These are phyloP conservation scores for Chymomyza caudatula DNA, from an alignment of 2,888 invertebrate genomes.

Conservation along the genomic window DNA sequence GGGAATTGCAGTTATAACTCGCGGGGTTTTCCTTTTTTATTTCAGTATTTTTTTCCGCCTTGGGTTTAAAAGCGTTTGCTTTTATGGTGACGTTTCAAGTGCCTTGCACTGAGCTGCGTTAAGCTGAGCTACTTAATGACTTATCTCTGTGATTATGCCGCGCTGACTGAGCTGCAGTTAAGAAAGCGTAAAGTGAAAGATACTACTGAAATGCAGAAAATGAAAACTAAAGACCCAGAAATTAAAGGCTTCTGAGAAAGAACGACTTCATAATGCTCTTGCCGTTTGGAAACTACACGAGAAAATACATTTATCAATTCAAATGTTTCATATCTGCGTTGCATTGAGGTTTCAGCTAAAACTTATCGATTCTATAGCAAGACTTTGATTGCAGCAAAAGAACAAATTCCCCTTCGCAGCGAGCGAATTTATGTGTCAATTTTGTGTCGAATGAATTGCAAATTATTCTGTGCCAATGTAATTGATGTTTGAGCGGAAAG, in stretches of 20 bases:
- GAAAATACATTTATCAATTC: too few relatives aligned
- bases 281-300: not conserved
- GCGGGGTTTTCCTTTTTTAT: too few relatives aligned
- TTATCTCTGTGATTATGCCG: conserved; percentile 60
- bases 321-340: too few relatives aligned
- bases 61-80: conserved; percentile 2
- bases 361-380: too few relatives aligned
- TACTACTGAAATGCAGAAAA: conserved; percentile 37
- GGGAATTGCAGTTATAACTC: not conserved
- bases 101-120: conserved; percentile 20
- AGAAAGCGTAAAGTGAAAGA: conserved; percentile 63
- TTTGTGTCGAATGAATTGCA: too few relatives aligned
- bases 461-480: too few relatives aligned
- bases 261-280: not conserved
- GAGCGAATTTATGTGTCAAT: too few relatives aligned
- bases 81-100: conserved; percentile 22
- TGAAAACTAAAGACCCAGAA: conserved; percentile 15
- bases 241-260: not conserved
- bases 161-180: conserved; percentile 49
- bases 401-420: too few relatives aligned
- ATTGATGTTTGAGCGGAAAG: too few relatives aligned
- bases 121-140: conserved; percentile 62
- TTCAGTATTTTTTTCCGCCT: too few relatives aligned
- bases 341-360: too few relatives aligned
- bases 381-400: too few relatives aligned